Percentiles rank a stretch among this genome's conserved stretches.
Conservation (phyloP, 2,113 vertebrate species). For the Cyrtonyx montezumae region DNA sequence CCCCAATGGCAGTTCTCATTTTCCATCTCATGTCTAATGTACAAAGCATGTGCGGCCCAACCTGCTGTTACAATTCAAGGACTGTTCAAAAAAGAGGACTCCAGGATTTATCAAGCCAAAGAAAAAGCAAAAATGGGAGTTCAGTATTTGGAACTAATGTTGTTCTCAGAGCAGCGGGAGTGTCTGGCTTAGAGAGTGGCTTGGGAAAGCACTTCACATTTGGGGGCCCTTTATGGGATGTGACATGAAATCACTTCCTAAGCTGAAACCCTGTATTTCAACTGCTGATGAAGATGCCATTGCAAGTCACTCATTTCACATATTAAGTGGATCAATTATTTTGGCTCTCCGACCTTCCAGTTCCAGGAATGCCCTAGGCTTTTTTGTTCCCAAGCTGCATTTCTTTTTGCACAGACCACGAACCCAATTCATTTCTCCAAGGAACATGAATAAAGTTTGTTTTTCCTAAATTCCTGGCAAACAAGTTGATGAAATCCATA, state of each 20-base stretch:
- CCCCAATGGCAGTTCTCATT: background rate
- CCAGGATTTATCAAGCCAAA: background rate
- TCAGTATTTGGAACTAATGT: background rate
- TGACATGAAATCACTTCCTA: constrained; percentile 2
- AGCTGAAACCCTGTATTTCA: background rate
- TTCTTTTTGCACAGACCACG: constrained; percentile 24
- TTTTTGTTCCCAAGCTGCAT: constrained; percentile 10
- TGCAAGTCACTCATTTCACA: constrained; percentile 16
- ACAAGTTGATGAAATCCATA: constrained; percentile 70
- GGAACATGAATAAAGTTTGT: constrained; percentile 64
- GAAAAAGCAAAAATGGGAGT: background rate
- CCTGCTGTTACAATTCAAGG: background rate
- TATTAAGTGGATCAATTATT: constrained; percentile 37
- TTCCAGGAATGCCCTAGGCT: constrained; percentile 5
- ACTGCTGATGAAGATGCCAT: constrained; percentile 18
- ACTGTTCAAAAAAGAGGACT: background rate
- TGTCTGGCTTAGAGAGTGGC: background rate
- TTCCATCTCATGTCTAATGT: background rate
- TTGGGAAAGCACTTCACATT: background rate
- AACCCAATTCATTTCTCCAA: constrained; percentile 46
- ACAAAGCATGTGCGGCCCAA: background rate
- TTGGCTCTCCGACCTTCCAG: constrained; percentile 28
- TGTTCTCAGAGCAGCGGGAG: background rate
- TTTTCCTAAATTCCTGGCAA: constrained; percentile 67
- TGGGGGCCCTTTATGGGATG: background rate